Conservation (phyloP, 2,888 invertebrate species). For the Synanthedon vespiformis region DNA sequence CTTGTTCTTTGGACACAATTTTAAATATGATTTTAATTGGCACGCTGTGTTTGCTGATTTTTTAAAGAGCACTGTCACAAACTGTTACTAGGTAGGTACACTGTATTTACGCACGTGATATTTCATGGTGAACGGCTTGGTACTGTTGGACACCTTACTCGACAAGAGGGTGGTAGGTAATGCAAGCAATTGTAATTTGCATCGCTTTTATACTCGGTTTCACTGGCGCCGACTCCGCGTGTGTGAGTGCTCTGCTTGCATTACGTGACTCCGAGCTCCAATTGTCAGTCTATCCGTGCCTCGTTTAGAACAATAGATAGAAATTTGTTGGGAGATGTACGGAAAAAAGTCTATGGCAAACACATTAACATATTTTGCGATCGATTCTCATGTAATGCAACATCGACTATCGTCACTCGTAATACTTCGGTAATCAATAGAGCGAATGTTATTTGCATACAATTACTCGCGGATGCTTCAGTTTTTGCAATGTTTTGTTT, state of each 20-base stretch:
- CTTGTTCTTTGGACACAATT: neutral
- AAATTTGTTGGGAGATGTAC: conserved; percentile 49
- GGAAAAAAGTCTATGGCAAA: conserved; percentile 27
- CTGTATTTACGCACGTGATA: conserved; percentile 54
- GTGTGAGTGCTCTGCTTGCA: conserved; percentile 46
- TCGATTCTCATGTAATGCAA: conserved; percentile 11
- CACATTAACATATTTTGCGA: conserved; percentile 14
- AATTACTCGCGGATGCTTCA: neutral
- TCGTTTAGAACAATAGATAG: conserved; percentile 60
- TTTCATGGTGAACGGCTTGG: conserved; percentile 42
- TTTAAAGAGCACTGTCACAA: conserved; percentile 14
- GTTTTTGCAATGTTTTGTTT: neutral
- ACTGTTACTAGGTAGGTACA: conserved; percentile 3
- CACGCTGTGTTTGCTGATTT: neutral
- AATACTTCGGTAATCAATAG: conserved; percentile 20
- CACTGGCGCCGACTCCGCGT: conserved; percentile 37
- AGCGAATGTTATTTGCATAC: conserved; percentile 10
- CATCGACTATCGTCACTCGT: conserved; percentile 5
- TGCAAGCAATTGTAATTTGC: conserved; percentile 61
- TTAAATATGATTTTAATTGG: neutral
- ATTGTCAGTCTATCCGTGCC: conserved; percentile 54
- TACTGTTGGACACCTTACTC: conserved; percentile 34
- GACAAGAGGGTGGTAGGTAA: conserved; percentile 56
- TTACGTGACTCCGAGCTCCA: conserved; percentile 41
- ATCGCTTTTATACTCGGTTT: conserved; percentile 67